phyloP scores from a whole-genome alignment of 2,113 vertebrate genomes.

The Lepisosteus osseus region DNA sequence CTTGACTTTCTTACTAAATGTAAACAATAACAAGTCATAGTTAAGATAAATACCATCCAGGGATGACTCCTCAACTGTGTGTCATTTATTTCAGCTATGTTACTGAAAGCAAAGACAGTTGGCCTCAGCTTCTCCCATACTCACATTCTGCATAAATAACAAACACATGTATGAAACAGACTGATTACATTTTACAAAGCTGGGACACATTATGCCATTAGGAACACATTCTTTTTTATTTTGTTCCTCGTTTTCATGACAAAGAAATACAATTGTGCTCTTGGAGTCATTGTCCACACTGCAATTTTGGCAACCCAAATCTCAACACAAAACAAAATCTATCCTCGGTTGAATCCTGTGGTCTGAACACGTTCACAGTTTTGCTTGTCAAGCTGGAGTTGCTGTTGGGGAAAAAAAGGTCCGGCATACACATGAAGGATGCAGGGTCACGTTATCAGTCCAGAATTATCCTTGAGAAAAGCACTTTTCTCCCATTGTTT shows the following conservation, averaged over 20 bases:
- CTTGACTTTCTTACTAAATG: conserved; percentile 3
- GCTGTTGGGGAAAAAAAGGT: too few species aligned
- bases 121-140: conserved; percentile 9
- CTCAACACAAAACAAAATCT: neutral
- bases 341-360: too few species aligned
- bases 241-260: neutral
- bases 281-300: too few species aligned
- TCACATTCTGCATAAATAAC: conserved; percentile 4
- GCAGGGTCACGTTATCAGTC: too few species aligned
- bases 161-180: conserved; percentile 2
- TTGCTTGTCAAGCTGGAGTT: too few species aligned
- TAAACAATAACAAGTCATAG: conserved; percentile 17
- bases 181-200: neutral
- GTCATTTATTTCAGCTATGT: conserved; percentile 13
- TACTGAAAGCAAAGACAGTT: conserved; percentile 2
- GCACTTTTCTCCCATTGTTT: too few species aligned
- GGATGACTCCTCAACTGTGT: conserved; percentile 9
- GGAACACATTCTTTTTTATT: neutral
- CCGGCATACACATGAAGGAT: too few species aligned
- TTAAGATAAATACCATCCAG: conserved; percentile 17
- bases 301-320: neutral
- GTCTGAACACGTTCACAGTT: too few species aligned
- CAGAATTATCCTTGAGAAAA: too few species aligned
- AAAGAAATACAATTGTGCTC: neutral
- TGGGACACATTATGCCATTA: neutral